Conservation (phyloP, 2,113 vertebrate species). For the Plestiodon gilberti region DNA sequence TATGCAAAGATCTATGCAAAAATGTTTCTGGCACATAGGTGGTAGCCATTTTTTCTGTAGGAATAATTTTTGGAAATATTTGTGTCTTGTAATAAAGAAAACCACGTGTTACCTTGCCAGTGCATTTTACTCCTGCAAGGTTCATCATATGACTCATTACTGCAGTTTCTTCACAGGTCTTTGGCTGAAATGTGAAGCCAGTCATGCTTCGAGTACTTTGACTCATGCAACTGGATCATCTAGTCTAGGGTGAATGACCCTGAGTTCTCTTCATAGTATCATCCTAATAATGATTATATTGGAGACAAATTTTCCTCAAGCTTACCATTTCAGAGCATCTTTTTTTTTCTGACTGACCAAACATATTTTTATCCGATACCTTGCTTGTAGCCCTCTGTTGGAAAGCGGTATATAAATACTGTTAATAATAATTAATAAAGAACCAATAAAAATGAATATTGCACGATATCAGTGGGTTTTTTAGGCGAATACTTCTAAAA, state of each 20-base stretch:
- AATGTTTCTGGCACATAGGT: too few species aligned
- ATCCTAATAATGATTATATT: neutral
- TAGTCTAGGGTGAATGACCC: neutral
- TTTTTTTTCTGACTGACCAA: neutral
- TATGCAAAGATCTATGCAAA: too few species aligned
- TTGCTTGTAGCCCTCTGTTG: neutral
- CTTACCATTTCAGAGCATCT: neutral
- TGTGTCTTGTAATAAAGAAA: neutral
- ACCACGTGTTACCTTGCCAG: neutral
- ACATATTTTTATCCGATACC: neutral
- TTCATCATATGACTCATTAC: neutral
- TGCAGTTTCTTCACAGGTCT: constrained; percentile 14
- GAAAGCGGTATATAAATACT: too few species aligned
- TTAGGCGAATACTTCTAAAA: neutral
- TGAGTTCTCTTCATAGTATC: too few species aligned
- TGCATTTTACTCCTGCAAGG: neutral
- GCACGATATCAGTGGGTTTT: neutral
- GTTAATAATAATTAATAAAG: too few species aligned
- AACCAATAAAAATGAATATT: neutral
- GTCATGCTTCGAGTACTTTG: neutral
- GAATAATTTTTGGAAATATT: neutral
- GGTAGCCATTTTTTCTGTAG: too few species aligned
- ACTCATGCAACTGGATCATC: neutral
- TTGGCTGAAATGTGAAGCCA: constrained; percentile 1
- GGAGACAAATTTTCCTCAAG: neutral